These are phyloP conservation scores for Myotis davidii DNA, from an alignment of 2,113 vertebrate genomes.

Conservation along the genomic window DNA sequence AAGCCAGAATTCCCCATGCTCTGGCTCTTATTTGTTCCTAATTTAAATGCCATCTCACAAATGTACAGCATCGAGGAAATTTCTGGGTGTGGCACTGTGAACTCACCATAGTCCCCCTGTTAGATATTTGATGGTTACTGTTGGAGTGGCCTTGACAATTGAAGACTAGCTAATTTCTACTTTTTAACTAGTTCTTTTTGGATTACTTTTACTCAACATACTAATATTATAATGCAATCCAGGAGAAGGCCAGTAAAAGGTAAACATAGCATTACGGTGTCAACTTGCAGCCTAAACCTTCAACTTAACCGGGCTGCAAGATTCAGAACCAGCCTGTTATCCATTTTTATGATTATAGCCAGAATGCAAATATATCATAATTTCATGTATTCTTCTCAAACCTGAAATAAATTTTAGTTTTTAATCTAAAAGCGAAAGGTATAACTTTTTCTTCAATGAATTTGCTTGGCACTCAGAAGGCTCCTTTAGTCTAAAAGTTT, in stretches of 20 bases:
- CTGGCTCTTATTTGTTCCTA: background rate
- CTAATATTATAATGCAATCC: background rate
- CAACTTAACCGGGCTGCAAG: background rate
- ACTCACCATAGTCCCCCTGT: background rate
- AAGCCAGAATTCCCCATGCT: background rate
- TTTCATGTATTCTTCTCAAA: slow-evolving; percentile 33
- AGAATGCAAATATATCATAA: background rate
- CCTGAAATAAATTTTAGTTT: background rate
- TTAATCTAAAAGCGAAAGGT: background rate
- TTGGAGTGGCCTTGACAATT: background rate
- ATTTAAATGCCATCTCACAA: background rate
- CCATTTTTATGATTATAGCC: background rate
- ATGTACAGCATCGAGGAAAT: background rate
- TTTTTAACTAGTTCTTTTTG: background rate
- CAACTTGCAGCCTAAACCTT: background rate
- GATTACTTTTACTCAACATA: background rate
- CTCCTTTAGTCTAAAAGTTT: background rate
- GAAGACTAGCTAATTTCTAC: background rate
- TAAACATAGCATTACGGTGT: background rate
- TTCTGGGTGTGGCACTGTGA: background rate
- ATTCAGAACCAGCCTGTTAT: background rate
- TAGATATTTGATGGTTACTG: background rate
- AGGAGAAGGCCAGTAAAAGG: background rate
- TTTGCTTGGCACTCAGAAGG: background rate
- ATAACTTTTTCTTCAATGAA: background rate